Percentiles rank a stretch among this genome's conserved stretches.
phyloP scores from a whole-genome alignment of 2,113 vertebrate genomes.

The Pimephales promelas region DNA sequence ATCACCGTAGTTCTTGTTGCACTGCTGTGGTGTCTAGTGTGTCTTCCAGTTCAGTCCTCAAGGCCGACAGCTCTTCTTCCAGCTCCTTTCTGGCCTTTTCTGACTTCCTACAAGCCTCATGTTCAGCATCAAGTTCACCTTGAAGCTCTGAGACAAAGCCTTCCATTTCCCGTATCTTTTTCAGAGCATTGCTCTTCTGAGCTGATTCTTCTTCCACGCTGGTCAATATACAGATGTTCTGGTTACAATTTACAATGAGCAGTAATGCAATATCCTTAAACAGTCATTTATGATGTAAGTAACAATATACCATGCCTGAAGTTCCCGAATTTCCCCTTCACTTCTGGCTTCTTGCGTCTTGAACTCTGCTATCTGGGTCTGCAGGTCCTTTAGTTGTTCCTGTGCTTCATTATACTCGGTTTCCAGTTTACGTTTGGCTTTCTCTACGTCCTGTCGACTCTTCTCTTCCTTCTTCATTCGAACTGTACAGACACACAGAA shows the following conservation, averaged over 20 bases:
- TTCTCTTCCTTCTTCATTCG: slow-evolving; percentile 96
- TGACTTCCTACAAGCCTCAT: slow-evolving; percentile 81
- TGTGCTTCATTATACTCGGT: slow-evolving; percentile 83
- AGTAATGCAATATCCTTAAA: not conserved
- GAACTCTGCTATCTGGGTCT: slow-evolving; percentile 85
- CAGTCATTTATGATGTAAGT: not conserved
- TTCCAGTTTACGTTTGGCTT: slow-evolving; percentile 90
- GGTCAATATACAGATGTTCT: not conserved
- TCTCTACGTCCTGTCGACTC: slow-evolving; percentile 88
- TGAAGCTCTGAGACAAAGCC: slow-evolving; percentile 86
- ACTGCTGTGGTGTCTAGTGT: slow-evolving; percentile 90
- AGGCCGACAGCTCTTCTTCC: slow-evolving; percentile 89
- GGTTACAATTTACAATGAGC: slow-evolving; percentile 23
- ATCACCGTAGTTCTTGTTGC: slow-evolving; percentile 91
- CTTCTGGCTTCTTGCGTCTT: slow-evolving; percentile 86
- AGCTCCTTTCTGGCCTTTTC: slow-evolving; percentile 90
- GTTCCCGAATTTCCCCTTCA: slow-evolving; percentile 89
- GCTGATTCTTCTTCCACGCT: slow-evolving; percentile 88
- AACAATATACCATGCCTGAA: slow-evolving; percentile 78
- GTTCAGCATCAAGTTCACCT: slow-evolving; percentile 89
- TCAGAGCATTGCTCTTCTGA: slow-evolving; percentile 85
- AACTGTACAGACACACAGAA: slow-evolving; percentile 68
- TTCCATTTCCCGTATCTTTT: slow-evolving; percentile 90
- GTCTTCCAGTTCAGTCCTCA: slow-evolving; percentile 92
- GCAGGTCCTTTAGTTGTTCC: slow-evolving; percentile 86